A percentile compares a stretch with the other conserved stretches of the same genome.
Evolutionary conservation across 2,888 invertebrate species (phyloP).

Genomic region (Xestia sexstrigata): DNA sequence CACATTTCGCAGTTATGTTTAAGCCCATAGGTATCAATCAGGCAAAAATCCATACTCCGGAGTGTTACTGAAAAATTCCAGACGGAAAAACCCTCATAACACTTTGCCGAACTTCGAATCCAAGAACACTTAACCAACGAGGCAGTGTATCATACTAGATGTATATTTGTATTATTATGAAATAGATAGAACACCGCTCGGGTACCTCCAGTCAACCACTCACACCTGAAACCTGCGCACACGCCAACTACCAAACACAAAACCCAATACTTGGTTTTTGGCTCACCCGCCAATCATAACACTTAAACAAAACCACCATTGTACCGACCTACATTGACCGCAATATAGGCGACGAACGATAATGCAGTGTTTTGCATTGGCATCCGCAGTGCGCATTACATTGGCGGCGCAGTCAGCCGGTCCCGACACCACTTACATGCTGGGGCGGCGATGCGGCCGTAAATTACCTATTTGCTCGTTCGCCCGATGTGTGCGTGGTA

Average conservation of each 20-base stretch:
- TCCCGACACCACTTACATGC: conserved; percentile 59
- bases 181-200: neutral
- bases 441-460: conserved; percentile 47
- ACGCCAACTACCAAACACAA: conserved; percentile 15
- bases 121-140: neutral
- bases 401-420: conserved; percentile 62
- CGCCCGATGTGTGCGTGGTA: conserved; percentile 37
- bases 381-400: conserved; percentile 76
- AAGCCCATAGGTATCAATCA: neutral
- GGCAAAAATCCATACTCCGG: neutral
- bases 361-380: conserved; percentile 73
- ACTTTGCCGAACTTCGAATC: neutral
- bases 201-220: rapidly evolving
- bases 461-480: conserved; percentile 55
- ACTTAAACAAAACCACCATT: conserved; percentile 18
- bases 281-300: neutral
- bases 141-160: neutral
- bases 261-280: neutral
- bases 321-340: conserved; percentile 38
- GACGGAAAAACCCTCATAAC: neutral
- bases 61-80: neutral
- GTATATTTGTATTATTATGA: neutral
- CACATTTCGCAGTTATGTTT: no score
- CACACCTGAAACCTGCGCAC: conserved; percentile 25
- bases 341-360: conserved; percentile 59